Evolutionary conservation across 2,888 invertebrate species (phyloP).

Genomic region (Pyrrhosoma nymphula): DNA sequence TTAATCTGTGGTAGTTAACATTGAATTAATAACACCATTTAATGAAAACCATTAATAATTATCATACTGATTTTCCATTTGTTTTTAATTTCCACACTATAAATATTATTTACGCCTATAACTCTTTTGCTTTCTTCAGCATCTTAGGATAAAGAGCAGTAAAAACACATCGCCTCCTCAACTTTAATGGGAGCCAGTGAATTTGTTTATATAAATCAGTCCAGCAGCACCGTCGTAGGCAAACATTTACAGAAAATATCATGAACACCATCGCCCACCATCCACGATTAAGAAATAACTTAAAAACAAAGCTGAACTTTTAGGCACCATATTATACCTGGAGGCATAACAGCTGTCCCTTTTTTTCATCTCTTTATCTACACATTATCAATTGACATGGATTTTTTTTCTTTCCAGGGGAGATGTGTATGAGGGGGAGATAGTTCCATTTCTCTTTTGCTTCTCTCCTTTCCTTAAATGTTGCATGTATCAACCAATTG

Average conservation of each 20-base stretch:
- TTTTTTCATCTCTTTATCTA: slow-evolving; percentile 36
- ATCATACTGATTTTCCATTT: slow-evolving; percentile 64
- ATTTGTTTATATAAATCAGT: slow-evolving; percentile 64
- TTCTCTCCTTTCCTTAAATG: slow-evolving; percentile 33
- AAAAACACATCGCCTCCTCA: slow-evolving; percentile 58
- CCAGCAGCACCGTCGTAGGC: slow-evolving; percentile 68
- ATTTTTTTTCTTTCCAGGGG: slow-evolving; percentile 45
- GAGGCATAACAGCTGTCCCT: slow-evolving; percentile 61
- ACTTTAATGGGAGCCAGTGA: slow-evolving; percentile 56
- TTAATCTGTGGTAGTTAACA: slow-evolving; percentile 67
- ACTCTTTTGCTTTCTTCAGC: slow-evolving; percentile 59
- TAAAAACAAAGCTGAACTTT: slow-evolving; percentile 56
- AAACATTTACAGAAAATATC: slow-evolving; percentile 69
- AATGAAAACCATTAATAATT: slow-evolving; percentile 69
- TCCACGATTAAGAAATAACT: slow-evolving; percentile 61
- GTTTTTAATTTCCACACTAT: slow-evolving; percentile 63
- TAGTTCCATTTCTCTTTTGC: slow-evolving; percentile 15
- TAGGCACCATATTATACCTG: slow-evolving; percentile 66
- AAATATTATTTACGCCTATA: slow-evolving; percentile 62
- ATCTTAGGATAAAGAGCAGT: slow-evolving; percentile 64
- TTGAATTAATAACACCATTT: slow-evolving; percentile 68
- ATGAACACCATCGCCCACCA: slow-evolving; percentile 54
- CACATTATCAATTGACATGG: slow-evolving; percentile 65
- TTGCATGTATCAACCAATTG: slow-evolving; percentile 45
- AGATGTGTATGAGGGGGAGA: slow-evolving; percentile 45